A percentile compares a stretch with the other conserved stretches of the same genome.
Conservation (phyloP, 2,888 invertebrate genomes). For the Drosophila siamana region DNA sequence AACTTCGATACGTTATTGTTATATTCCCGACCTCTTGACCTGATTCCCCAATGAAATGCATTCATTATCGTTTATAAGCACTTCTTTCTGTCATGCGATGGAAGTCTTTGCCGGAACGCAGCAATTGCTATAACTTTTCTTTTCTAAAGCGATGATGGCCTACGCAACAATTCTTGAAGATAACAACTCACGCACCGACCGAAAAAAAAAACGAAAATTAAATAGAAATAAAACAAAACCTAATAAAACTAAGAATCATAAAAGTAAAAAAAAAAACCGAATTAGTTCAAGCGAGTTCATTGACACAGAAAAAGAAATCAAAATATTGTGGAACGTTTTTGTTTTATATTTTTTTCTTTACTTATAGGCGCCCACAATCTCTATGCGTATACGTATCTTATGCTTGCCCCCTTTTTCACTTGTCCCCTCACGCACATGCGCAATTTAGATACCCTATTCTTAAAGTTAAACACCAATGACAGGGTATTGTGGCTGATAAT, state of each 20-base stretch:
- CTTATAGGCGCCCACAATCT: slow-evolving; percentile 42
- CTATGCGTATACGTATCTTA: slow-evolving; percentile 29
- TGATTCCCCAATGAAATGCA: slow-evolving; percentile 27
- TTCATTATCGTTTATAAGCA: slow-evolving; percentile 25
- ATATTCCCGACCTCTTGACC: slow-evolving; percentile 36
- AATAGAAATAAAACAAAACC: slow-evolving; percentile 53
- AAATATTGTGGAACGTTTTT: slow-evolving; percentile 55
- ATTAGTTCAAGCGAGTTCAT: slow-evolving; percentile 82
- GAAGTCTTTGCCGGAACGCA: neutral
- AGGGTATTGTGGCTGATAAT: neutral
- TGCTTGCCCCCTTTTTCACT: neutral
- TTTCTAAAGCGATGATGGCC: slow-evolving; percentile 66
- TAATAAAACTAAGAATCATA: slow-evolving; percentile 54
- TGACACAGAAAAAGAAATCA: slow-evolving; percentile 81
- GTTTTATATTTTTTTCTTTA: slow-evolving; percentile 26
- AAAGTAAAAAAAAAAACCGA: slow-evolving; percentile 32
- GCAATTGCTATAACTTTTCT: slow-evolving; percentile 68
- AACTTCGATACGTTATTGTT: neutral
- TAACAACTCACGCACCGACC: slow-evolving; percentile 63
- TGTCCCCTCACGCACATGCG: slow-evolving; percentile 27
- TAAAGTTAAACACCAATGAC: neutral
- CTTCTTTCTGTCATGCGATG: neutral
- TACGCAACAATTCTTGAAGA: slow-evolving; percentile 66
- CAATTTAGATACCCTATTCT: slow-evolving; percentile 17
- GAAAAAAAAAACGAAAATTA: slow-evolving; percentile 42